phyloP scores from a whole-genome alignment of 2,888 invertebrate species.

The Metacarcinus magister region DNA sequence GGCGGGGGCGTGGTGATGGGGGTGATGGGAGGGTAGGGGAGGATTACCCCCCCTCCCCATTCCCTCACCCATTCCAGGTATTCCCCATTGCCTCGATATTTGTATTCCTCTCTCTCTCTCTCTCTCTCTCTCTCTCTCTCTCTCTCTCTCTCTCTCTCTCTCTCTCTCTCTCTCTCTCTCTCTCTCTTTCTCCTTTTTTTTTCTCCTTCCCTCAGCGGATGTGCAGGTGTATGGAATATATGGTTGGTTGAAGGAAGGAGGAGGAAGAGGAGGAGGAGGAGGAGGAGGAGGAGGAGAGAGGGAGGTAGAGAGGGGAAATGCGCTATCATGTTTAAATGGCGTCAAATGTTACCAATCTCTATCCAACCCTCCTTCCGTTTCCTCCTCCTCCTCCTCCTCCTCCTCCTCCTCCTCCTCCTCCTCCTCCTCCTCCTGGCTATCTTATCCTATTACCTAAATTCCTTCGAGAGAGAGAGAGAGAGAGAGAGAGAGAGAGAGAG shows the following conservation, averaged over 20 bases:
- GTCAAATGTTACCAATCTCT: not conserved
- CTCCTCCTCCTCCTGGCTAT: not conserved
- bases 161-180: not conserved
- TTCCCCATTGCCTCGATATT: not conserved
- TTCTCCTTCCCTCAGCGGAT: not conserved
- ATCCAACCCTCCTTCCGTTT: not conserved
- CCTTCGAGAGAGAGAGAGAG: not conserved
- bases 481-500: too few relatives aligned
- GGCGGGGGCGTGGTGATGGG: not conserved
- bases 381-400: not conserved
- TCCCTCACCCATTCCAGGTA: not conserved
- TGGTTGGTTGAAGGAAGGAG: not conserved
- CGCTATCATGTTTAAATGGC: conserved; percentile 18
- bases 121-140: not conserved
- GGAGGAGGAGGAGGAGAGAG: not conserved
- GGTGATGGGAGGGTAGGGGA: not conserved
- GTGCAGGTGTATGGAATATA: conserved; percentile 18
- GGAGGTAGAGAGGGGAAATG: conserved; percentile 1
- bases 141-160: too few relatives aligned
- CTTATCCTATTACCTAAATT: not conserved
- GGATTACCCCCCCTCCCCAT: not conserved
- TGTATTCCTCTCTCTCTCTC: not conserved
- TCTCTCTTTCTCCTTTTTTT: not conserved
- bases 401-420: conserved; percentile 32
- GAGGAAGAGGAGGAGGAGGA: not conserved